Percentiles rank a stretch among this genome's conserved stretches.
phyloP scores from a whole-genome alignment of 2,797 vertebrate genomes.

The Neostethus bicornis region DNA sequence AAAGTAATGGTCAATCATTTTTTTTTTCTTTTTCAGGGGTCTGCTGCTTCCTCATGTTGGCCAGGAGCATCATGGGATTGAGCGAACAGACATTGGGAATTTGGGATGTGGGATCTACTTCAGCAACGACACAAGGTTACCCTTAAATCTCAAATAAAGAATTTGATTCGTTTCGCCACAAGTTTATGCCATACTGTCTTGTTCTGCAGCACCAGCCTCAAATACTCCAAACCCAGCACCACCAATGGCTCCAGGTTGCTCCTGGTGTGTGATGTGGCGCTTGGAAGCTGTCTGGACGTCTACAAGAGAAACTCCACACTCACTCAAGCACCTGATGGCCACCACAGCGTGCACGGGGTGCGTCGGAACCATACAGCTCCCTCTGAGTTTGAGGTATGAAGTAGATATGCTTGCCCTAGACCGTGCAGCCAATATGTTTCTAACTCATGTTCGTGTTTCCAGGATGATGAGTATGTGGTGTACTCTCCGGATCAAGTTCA shows the following conservation, averaged over 20 bases:
- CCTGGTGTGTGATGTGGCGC: constrained; percentile 85
- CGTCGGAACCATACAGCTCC: not conserved
- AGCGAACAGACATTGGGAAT: constrained; percentile 85
- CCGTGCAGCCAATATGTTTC: not conserved
- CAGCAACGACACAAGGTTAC: constrained; percentile 82
- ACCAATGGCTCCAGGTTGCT: constrained; percentile 81
- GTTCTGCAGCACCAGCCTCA: constrained; percentile 78
- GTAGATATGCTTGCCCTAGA: too few relatives aligned
- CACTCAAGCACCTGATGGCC: constrained; percentile 76
- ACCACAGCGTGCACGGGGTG: constrained; percentile 84
- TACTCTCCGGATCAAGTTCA: constrained; percentile 86
- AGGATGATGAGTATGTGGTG: constrained; percentile 90
- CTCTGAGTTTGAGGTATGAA: constrained; percentile 84
- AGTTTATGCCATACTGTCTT: too few relatives aligned
- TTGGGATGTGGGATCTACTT: constrained; percentile 92
- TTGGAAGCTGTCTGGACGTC: constrained; percentile 78
- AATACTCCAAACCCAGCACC: constrained; percentile 79
- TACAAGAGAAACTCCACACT: constrained; percentile 68
- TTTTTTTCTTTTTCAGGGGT: constrained; percentile 75
- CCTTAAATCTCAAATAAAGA: not conserved
- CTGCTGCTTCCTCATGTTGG: constrained; percentile 83
- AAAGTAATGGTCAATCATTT: too few relatives aligned
- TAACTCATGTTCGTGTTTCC: constrained; percentile 21
- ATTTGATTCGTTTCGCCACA: too few relatives aligned
- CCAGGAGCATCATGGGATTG: constrained; percentile 83